Evolutionary conservation across 2,113 vertebrate species (phyloP).

Genomic region (Amblyopsis rosae): DNA sequence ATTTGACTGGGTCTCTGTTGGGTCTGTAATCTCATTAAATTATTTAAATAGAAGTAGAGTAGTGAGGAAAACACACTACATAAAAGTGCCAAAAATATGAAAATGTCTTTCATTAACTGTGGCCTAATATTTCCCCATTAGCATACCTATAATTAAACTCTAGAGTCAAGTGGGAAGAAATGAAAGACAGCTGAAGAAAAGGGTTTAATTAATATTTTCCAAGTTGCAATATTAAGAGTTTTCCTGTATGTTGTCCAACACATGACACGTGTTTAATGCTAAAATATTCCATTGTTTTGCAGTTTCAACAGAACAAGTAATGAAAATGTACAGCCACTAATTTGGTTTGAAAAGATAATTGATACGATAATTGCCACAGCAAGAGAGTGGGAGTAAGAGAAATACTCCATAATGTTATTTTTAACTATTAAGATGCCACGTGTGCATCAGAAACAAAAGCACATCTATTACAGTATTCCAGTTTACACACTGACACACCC

Average conservation of each 20-base stretch:
- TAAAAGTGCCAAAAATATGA: constrained; percentile 19
- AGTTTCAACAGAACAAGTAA: neutral
- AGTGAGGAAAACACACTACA: constrained; percentile 33
- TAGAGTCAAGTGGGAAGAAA: constrained; percentile 25
- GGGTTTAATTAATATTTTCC: constrained; percentile 18
- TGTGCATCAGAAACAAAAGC: too few species aligned
- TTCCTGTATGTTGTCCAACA: neutral
- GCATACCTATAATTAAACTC: constrained; percentile 32
- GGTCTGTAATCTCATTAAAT: constrained; percentile 47
- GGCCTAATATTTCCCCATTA: constrained; percentile 53
- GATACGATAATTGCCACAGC: too few species aligned
- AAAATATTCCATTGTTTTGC: neutral
- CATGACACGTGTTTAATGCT: neutral
- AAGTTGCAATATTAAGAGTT: constrained; percentile 31
- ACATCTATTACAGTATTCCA: neutral
- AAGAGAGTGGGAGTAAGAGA: too few species aligned
- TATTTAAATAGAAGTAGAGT: constrained; percentile 38
- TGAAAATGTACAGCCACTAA: neutral
- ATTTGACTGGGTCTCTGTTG: constrained; percentile 35
- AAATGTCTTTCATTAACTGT: constrained; percentile 39
- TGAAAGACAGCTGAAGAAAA: constrained; percentile 28
- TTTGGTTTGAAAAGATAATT: neutral
- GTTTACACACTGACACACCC: neutral
- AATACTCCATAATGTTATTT: too few species aligned
- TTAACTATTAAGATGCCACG: too few species aligned